Evolutionary conservation across 2,113 vertebrate genomes (phyloP), one percentile per base, ranked within the genome.

Genomic region (Neodon shergylaensis): DNA sequence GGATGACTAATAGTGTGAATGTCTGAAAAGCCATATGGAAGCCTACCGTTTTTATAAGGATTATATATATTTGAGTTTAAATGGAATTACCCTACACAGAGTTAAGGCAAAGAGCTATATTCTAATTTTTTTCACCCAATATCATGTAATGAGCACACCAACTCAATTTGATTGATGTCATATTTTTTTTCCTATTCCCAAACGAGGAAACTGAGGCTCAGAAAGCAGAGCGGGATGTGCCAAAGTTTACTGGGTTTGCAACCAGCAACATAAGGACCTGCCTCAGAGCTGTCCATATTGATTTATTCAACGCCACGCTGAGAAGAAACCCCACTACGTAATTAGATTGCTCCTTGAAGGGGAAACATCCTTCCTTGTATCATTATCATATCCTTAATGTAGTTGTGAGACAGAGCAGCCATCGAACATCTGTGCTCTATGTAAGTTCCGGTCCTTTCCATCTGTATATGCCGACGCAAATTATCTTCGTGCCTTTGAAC

Each of bases 401-500:
- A 84, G 49, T 49, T 91, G 68, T 90, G 54, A 92, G 58, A 82
- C 19, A 2, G 26, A 93, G 39, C 9, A 65, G 39, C 88, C 85
- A 74, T 4, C 82, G 94, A 95, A 73, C 66, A 82, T 96, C 82
- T 90, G 24, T 82, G 58, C 28, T 82, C 36, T 81, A 3, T 52
- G 49, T 47, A 73, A 47, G 52, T 82, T 94, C 78, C 28, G 5
- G 77, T 91, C 39, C 72, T 89, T 92, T 90, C 66, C 73, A 88
- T 92, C 61, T 92, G 68, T 82, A 54, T 63, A 19, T 91, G 88
- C 88, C 19, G 16, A 49, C 91, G 76, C 13, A 72, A 88, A 93
- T 91, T 92, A 86, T 91, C 74, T 87, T 83, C 82, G 73, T 1
- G 24, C 24, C 61, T 96, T 91, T 89, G n/a, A 95, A 94, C 78